Base-by-base conservation (phyloP, 1,140 invertebrate genomes). In the Cepaea nemoralis region DNA sequence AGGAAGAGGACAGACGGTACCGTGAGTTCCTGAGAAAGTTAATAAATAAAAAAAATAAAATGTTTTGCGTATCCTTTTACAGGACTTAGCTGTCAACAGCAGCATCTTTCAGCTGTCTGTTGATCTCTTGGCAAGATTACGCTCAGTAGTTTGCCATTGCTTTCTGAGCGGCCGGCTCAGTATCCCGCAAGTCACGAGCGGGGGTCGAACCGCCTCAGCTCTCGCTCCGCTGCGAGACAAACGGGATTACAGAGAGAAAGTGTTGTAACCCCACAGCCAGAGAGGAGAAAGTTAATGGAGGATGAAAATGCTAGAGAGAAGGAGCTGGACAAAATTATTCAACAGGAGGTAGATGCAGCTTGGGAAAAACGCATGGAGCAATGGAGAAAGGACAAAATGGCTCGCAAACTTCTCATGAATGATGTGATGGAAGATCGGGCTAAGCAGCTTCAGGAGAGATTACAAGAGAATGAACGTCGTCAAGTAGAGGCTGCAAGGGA, bases 331-430 rank as follows among this genome's bases (percentile, higher is more conserved):
- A 79, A 73, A 10, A 80, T 91, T 48, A 87, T 91, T 40, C 84
- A 90, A 35, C 82, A 86, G 59, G 90, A 91, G 70, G 87, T 91
- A 37, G 90, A 91, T 83, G 87, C 88, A 73, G 89, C 88, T 83
- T 91, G 91, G 91, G 88, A 91, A 84, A 91, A 89, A 81, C 87
- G 89, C 35, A 77, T 91, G 14, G 84, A 86, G 2, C 87, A 89
- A 67, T 91, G 91, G 91, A 59, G 82, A 19, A 77, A 87, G 59
- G 90, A 91, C 77, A 86, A 86, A 59, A 70, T 87, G 45, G 88
- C 89, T 10, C 75, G 91, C 2, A 87, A 88, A 82, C 87, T 88
- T 63, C 84, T 91, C 45, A 66, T 91, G 66, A 83, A 89, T 31
- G 89, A 91, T 76, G 90, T 91, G 14, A 82, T 91, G 59, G 81